These are phyloP conservation scores for Ditylenchus weischeri DNA, from an alignment of 2,888 invertebrate genomes.

Conservation along the genomic window DNA sequence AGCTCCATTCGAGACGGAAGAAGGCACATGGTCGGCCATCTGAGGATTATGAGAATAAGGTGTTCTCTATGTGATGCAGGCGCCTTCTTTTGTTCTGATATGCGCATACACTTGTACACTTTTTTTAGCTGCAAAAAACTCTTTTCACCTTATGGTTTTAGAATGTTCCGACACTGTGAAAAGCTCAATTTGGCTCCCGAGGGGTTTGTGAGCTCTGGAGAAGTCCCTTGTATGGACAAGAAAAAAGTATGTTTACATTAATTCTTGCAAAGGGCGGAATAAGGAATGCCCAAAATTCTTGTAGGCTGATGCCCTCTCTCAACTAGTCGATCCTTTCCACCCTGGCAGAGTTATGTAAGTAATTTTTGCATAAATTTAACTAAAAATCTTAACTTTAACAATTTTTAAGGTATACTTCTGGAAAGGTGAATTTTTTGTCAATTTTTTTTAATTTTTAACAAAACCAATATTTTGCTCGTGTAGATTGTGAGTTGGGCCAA, in stretches of 20 bases:
- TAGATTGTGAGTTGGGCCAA: slow-evolving; percentile 39
- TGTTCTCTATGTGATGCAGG: slow-evolving; percentile 40
- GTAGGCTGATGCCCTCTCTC: slow-evolving; percentile 36
- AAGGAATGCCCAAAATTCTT: not conserved
- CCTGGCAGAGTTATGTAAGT: slow-evolving; percentile 35
- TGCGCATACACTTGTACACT: slow-evolving; percentile 28
- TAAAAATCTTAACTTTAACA: too few species aligned
- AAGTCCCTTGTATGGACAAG: slow-evolving; percentile 33
- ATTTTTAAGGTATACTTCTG: slow-evolving; percentile 20
- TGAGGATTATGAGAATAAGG: slow-evolving; percentile 37
- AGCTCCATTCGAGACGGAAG: slow-evolving; percentile 27
- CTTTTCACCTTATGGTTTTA: slow-evolving; percentile 15
- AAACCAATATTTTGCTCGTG: slow-evolving; percentile 15
- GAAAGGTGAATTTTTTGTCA: slow-evolving; percentile 34
- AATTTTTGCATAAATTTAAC: slow-evolving; percentile 1
- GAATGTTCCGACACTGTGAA: slow-evolving; percentile 37
- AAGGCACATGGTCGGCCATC: slow-evolving; percentile 41
- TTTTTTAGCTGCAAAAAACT: not conserved
- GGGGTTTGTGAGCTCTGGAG: slow-evolving; percentile 24
- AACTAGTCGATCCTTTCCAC: slow-evolving; percentile 31
- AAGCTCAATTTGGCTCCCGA: slow-evolving; percentile 34
- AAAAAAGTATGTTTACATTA: slow-evolving; percentile 16
- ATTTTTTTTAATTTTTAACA: not conserved
- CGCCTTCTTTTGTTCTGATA: slow-evolving; percentile 37
- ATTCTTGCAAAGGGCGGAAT: not conserved